Evolutionary conservation across 2,797 vertebrate genomes (phyloP).

Genomic region (Lithobates sylvaticus): DNA sequence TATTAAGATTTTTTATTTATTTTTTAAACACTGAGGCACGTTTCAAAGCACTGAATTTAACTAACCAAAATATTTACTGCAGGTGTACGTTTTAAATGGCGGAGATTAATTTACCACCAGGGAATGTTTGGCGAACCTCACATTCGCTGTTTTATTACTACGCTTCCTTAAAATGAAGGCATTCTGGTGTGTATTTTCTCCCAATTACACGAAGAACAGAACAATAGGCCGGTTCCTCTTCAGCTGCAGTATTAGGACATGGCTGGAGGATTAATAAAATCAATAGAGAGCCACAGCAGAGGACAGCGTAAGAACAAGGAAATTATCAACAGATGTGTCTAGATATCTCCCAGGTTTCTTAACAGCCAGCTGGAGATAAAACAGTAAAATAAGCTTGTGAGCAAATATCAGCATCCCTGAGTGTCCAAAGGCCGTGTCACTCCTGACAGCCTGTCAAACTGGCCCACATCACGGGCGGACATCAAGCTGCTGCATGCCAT

Average conservation of each 20-base stretch:
- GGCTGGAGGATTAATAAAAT: neutral
- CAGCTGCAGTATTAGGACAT: neutral
- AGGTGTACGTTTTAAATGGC: too few relatives aligned
- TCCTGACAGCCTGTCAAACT: conserved; percentile 46
- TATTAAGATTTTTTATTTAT: too few relatives aligned
- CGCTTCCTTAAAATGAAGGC: neutral
- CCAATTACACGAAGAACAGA: too few relatives aligned
- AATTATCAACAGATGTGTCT: conserved; percentile 39
- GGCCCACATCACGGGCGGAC: conserved; percentile 39
- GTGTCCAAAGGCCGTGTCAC: conserved; percentile 48
- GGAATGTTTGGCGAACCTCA: too few relatives aligned
- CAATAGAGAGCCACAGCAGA: neutral
- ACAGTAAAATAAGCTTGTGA: conserved; percentile 16
- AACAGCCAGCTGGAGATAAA: conserved; percentile 1
- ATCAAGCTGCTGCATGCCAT: conserved; percentile 59
- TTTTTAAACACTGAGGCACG: too few relatives aligned
- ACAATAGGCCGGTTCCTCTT: neutral
- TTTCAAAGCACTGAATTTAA: too few relatives aligned
- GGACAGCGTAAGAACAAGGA: neutral
- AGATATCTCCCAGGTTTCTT: neutral
- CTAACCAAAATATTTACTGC: too few relatives aligned
- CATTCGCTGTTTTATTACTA: too few relatives aligned
- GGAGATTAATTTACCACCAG: too few relatives aligned
- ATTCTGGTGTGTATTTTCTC: neutral
- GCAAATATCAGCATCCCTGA: conserved; percentile 1